Evolutionary conservation across 2,113 vertebrate genomes (phyloP).

Genomic region (Astur gentilis): DNA sequence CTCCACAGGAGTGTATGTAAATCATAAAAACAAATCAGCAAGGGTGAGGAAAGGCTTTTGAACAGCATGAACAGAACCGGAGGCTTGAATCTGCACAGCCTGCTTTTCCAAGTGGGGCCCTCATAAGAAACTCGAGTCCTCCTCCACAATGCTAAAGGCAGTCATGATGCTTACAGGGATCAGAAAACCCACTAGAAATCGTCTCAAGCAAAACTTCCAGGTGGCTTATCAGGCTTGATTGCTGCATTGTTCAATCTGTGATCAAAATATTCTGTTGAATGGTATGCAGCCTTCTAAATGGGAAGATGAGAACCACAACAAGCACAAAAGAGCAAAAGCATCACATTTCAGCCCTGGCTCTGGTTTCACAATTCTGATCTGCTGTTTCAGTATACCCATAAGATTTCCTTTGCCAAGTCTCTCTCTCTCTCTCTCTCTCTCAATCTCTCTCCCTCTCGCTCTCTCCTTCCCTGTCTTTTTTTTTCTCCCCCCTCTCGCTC

Average conservation of each 20-base stretch:
- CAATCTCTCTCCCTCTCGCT: constrained; percentile 43
- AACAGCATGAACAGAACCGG: constrained; percentile 67
- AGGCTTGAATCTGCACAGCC: constrained; percentile 75
- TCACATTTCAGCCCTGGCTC: constrained; percentile 77
- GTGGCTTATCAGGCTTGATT: constrained; percentile 66
- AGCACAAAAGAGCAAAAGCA: constrained; percentile 71
- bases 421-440: constrained; percentile 36
- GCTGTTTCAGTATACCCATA: constrained; percentile 71
- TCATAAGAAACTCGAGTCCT: constrained; percentile 77
- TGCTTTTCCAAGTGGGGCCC: constrained; percentile 75
- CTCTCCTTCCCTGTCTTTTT: constrained; percentile 57
- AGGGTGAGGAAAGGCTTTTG: constrained; percentile 72
- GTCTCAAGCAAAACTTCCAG: constrained; percentile 76
- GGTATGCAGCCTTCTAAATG: constrained; percentile 49
- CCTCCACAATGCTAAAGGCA: constrained; percentile 81
- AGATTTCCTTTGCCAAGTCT: constrained; percentile 71
- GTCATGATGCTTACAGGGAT: constrained; percentile 78
- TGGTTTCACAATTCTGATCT: constrained; percentile 75
- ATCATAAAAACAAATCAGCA: constrained; percentile 79
- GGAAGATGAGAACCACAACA: constrained; percentile 67
- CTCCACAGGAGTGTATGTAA: constrained; percentile 78
- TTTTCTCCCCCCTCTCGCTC: constrained; percentile 9
- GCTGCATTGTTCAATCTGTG: constrained; percentile 71
- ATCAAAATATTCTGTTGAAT: constrained; percentile 68
- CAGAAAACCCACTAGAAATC: constrained; percentile 77